Conservation (phyloP, 2,797 vertebrate species). For the Nasua narica region DNA sequence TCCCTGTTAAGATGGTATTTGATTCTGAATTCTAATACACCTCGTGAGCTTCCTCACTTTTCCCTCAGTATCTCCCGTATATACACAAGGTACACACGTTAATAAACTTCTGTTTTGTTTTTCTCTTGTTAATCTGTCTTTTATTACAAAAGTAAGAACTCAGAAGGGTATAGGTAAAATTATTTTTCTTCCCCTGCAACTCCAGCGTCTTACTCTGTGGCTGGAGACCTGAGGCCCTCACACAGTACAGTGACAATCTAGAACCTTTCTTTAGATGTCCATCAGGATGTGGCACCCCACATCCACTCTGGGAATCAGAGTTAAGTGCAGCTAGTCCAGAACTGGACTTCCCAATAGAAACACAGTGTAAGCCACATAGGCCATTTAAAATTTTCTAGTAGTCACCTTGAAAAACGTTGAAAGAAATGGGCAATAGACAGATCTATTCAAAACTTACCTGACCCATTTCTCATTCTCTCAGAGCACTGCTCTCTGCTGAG, state of each 20-base stretch:
- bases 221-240: not conserved
- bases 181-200: not conserved
- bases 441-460: not conserved
- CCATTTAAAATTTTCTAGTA: not conserved
- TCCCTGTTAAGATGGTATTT: not conserved
- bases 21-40: not conserved
- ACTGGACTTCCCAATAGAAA: not conserved
- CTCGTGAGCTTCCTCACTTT: not conserved
- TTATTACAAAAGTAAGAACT: not conserved
- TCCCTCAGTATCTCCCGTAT: not conserved
- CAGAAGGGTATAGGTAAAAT: not conserved
- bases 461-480: not conserved
- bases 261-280: not conserved
- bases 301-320: not conserved
- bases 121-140: not conserved
- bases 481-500: not conserved
- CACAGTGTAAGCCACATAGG: not conserved
- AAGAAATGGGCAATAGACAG: not conserved
- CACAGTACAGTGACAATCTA: not conserved
- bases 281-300: not conserved
- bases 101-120: not conserved
- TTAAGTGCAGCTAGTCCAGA: not conserved
- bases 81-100: not conserved
- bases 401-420: not conserved
- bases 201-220: not conserved